Base-by-base conservation (phyloP, 2,113 vertebrate genomes). In the Ictalurus punctatus region DNA sequence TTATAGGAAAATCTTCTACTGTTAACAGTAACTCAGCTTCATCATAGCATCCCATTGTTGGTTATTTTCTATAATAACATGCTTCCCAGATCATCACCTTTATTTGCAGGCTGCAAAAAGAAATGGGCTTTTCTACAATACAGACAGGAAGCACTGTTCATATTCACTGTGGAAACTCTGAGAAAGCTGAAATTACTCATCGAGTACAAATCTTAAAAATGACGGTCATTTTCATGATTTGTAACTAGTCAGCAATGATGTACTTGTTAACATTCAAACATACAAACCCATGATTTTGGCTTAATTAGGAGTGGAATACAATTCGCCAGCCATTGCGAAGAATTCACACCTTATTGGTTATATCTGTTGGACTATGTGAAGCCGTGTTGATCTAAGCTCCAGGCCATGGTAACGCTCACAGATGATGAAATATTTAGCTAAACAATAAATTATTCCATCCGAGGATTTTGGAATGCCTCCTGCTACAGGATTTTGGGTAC, bases 371-470 rank as follows among this genome's bases (percentile, higher is more conserved):
- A 34, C 13, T 56, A 40, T 58, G 27, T 56, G 25, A 12, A 84
- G 59, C 59, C 7, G 23, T 17, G 37, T 69, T 71, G 84, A 85
- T 71, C 40, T 56, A 48, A 52, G 84, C 84, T 86, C 30, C 69
- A 86, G 84, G 84, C 21, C 84, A 86, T 6, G 1, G 6, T 21
- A 40, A 10, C 12, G 69, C 52, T 58, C 30, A 14, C 21, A 27
- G 34, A 34, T 34, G 52, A 86, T 37, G 52, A 44, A 54, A 74
- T 8, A 13, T 25, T 73, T 73, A 74, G n/a, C 30, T 74, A 74
- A 65, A 54, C 67, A 58, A 40, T 86, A 86, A 71, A 74, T 54
- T 54, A 58, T 74, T 86, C 52, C 10, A 71, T 17, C 84, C 4
- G 52, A 86, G 67, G 10, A 17, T 30, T 30, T 54, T 40, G 63